Conservation (phyloP, 2,888 invertebrate species). For the Eupithecia exiguata region DNA sequence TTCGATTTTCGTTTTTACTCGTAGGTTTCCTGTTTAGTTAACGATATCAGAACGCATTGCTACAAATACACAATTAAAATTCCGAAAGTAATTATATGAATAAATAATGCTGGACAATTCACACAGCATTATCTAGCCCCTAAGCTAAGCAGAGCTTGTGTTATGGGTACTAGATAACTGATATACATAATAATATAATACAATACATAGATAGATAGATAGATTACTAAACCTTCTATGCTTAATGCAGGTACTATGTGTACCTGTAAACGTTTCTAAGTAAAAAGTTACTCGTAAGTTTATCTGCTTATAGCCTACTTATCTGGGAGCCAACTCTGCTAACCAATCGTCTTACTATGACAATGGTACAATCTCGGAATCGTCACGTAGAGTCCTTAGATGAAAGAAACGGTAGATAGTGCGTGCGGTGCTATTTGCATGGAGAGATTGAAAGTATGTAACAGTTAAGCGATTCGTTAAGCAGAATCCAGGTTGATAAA, state of each 20-base stretch:
- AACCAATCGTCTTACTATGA: not conserved
- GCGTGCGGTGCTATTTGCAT: no score
- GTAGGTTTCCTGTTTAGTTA: not conserved
- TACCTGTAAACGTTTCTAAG: not conserved
- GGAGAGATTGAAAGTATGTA: no score
- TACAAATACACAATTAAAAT: not conserved
- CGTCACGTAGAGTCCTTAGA: not conserved
- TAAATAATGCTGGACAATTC: no score
- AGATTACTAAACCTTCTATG: no score
- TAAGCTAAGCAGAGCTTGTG: no score
- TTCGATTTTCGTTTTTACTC: no score
- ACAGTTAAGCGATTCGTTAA: not conserved
- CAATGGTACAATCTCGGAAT: not conserved
- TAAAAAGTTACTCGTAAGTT: not conserved
- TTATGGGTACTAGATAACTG: no score
- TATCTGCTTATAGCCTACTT: not conserved
- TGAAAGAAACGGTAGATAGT: not conserved
- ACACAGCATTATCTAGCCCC: no score
- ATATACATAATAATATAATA: no score
- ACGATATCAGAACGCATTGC: not conserved
- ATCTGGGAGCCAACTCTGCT: not conserved
- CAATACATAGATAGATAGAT: no score
- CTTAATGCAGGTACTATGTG: not conserved
- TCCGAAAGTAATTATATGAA: no score
- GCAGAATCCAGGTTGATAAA: not conserved